These are phyloP conservation scores for Acestrorhynchus altus DNA, from an alignment of 2,797 vertebrate genomes.

Conservation along the genomic window DNA sequence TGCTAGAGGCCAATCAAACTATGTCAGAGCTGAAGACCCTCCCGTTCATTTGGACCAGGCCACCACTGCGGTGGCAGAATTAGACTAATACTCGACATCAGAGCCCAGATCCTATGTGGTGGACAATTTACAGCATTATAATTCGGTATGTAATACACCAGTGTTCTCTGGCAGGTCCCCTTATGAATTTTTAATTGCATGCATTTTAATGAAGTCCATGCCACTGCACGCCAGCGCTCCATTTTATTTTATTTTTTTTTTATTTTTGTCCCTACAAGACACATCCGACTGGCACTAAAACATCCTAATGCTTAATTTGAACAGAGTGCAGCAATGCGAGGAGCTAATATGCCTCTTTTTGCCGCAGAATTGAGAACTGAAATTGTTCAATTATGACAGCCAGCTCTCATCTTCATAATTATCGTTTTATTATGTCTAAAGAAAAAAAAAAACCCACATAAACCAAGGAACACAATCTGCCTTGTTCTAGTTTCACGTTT, in stretches of 20 bases:
- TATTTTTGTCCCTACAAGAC: slow-evolving; percentile 34
- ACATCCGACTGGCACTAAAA: slow-evolving; percentile 61
- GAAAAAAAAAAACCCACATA: slow-evolving; percentile 1
- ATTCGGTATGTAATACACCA: slow-evolving; percentile 13
- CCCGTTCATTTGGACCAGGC: slow-evolving; percentile 20
- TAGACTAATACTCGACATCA: slow-evolving; percentile 21
- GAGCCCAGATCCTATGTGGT: background rate
- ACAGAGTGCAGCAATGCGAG: slow-evolving; percentile 26
- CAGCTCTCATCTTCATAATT: slow-evolving; percentile 38
- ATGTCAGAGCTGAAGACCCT: background rate
- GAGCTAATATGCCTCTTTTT: slow-evolving; percentile 39
- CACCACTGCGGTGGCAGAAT: slow-evolving; percentile 13
- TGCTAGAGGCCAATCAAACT: background rate
- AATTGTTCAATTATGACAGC: slow-evolving; percentile 59
- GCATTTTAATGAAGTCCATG: slow-evolving; percentile 62
- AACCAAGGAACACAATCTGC: background rate
- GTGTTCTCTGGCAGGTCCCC: slow-evolving; percentile 15
- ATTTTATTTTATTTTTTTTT: slow-evolving; percentile 59
- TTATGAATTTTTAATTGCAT: slow-evolving; percentile 60
- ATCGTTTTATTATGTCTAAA: slow-evolving; percentile 24
- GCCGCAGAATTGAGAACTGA: slow-evolving; percentile 38
- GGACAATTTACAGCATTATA: slow-evolving; percentile 51
- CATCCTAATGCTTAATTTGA: slow-evolving; percentile 61
- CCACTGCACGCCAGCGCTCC: slow-evolving; percentile 63
- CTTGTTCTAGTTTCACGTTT: background rate